These are phyloP conservation scores for Dendrocincla fuliginosa DNA, from an alignment of 2,797 vertebrate genomes.

Conservation along the genomic window DNA sequence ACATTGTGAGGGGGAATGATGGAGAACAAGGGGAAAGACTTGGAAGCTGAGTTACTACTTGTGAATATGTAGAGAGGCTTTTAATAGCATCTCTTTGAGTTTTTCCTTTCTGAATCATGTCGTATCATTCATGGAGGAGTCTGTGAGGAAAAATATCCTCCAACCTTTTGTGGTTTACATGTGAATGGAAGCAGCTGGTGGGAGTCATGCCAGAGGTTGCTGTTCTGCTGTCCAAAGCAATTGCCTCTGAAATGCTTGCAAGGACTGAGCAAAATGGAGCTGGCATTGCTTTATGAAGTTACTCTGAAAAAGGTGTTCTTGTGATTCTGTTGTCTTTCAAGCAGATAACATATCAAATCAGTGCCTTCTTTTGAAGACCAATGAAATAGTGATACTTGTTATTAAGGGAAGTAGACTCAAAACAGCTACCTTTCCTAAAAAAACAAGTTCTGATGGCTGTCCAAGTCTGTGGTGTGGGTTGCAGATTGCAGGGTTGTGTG, in stretches of 20 bases:
- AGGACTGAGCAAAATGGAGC: background rate
- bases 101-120: conserved; percentile 3
- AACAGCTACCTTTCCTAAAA: background rate
- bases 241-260: conserved; percentile 21
- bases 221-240: conserved; percentile 22
- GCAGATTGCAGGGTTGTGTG: background rate
- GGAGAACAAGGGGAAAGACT: background rate
- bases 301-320: background rate
- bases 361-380: background rate
- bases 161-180: conserved; percentile 28
- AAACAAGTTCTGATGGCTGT: background rate
- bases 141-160: conserved; percentile 1
- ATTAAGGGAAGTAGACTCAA: background rate
- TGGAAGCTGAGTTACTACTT: background rate
- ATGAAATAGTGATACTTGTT: background rate
- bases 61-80: background rate
- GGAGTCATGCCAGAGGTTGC: conserved; percentile 33
- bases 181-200: conserved; percentile 40
- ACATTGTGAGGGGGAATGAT: background rate
- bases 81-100: background rate
- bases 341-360: background rate
- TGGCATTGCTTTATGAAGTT: background rate
- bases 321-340: background rate
- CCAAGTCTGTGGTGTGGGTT: background rate
- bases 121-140: background rate